A percentile compares a stretch with the other conserved stretches of the same genome.
These are phyloP conservation scores for Rhynchonycteris naso DNA, from an alignment of 2,797 vertebrate genomes.

Conservation along the genomic window DNA sequence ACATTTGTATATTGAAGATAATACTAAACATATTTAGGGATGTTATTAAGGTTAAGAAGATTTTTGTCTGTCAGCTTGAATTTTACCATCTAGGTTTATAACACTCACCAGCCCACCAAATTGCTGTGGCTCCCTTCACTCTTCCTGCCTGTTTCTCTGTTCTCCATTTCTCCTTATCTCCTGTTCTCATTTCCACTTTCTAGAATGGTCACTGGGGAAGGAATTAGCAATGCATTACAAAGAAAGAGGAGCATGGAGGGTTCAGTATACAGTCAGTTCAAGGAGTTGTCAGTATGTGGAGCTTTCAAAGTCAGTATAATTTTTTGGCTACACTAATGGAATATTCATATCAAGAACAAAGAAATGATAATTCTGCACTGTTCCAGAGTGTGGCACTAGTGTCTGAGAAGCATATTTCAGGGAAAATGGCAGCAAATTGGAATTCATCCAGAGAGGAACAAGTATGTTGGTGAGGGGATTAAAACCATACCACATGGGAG, in stretches of 20 bases:
- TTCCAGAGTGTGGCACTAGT: not conserved
- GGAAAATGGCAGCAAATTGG: not conserved
- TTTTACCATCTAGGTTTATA: not conserved
- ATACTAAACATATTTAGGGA: not conserved
- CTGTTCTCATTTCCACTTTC: not conserved
- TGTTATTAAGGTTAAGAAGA: not conserved
- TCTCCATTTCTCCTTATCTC: rapidly evolving
- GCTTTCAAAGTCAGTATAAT: not conserved
- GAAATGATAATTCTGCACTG: not conserved
- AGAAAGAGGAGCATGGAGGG: not conserved
- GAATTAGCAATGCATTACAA: not conserved
- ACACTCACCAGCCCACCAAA: not conserved
- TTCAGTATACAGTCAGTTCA: not conserved
- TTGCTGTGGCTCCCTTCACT: not conserved
- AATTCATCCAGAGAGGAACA: not conserved
- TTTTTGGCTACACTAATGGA: not conserved
- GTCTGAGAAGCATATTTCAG: not conserved
- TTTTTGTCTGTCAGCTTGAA: not conserved
- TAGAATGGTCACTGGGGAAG: not conserved
- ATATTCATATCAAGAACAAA: not conserved
- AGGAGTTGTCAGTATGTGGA: not conserved
- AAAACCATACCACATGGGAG: not conserved
- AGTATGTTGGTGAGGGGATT: not conserved
- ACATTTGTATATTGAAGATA: not conserved
- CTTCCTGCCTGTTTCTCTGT: not conserved